Base-by-base conservation (phyloP, 2,113 vertebrate genomes). In the Tauraco erythrolophus region DNA sequence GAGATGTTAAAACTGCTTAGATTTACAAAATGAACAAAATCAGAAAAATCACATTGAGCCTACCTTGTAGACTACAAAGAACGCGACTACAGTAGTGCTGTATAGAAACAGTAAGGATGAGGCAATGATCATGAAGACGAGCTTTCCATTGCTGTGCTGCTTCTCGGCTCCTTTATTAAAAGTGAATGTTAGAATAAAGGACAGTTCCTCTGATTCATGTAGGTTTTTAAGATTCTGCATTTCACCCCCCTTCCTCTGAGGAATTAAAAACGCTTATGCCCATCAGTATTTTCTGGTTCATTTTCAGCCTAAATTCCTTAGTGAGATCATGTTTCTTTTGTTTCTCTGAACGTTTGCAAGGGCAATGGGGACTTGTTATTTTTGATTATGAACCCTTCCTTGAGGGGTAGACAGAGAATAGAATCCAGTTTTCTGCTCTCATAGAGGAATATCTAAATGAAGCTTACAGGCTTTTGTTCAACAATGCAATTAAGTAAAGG, bases 91-190 rank as follows among this genome's bases (percentile, higher is more conserved):
- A 10, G 83, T 81, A 14, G 22, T 64, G 16, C 96, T 56, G 62
- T 98, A 98, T 71, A 98, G 4, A 23, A 97, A 93, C 37, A 98
- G 94, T 60, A 98, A 69, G 2, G 64, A 35, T 1, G 95, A 62
- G 48, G 80, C 0, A 27, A 88, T 79, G 56, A n/a, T 82, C 96
- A 98, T 94, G 91, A 79, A 74, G 57, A 22, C 1, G 19, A 65
- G 3, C 56, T 68, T 41, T 51, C 84, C 74, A 31, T 53, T 92
- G 62, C 91, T 77, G 18, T 94, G 71, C 53, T 62, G 74, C 48
- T 60, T 74, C 45, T 85, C 65, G 19, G 15, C 10, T 66, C 60
- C 95, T 97, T 95, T 83, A 81, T 79, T 57, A 91, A 91, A 88
- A 61, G 66, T 37, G 69, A 93, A n/a, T 53, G 56, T 96, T 94